Percentiles rank a stretch among this genome's conserved stretches.
Evolutionary conservation across 1,140 invertebrate species (phyloP).

Genomic region (Cyrtorhinus lividipennis): DNA sequence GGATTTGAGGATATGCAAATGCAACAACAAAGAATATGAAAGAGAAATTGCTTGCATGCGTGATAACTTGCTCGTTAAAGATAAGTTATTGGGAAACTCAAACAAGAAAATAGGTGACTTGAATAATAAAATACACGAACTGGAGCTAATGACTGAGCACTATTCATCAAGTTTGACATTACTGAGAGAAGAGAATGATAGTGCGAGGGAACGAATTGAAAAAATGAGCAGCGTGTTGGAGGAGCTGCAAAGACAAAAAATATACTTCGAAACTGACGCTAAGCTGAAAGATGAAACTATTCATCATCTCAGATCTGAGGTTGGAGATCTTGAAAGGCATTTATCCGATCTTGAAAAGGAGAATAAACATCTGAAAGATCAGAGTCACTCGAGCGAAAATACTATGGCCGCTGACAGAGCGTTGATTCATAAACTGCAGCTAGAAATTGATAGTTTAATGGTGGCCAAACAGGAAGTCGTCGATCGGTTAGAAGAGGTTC

Average conservation of each 20-base stretch:
- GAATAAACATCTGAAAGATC: no score
- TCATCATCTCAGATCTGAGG: no score
- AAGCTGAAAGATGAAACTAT: no score
- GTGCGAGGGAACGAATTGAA: not conserved
- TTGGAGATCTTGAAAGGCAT: no score
- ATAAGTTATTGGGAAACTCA: not conserved
- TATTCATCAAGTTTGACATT: not conserved
- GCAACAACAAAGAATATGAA: not conserved
- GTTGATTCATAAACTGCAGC: no score
- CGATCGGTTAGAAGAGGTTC: no score
- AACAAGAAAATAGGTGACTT: slow-evolving; percentile 1
- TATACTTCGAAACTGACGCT: no score
- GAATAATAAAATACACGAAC: not conserved
- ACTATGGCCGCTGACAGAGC: no score
- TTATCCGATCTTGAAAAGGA: no score
- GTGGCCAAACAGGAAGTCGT: no score
- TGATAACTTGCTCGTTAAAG: not conserved
- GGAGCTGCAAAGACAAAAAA: not conserved
- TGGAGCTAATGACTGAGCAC: not conserved
- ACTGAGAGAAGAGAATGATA: not conserved
- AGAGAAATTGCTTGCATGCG: not conserved
- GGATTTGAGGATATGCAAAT: not conserved
- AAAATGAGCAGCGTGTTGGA: not conserved
- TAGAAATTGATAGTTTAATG: no score
- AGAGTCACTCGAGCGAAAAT: no score